A percentile compares a stretch with the other conserved stretches of the same genome.
Evolutionary conservation across 2,797 vertebrate species (phyloP).

Genomic region (Lateolabrax maculatus): DNA sequence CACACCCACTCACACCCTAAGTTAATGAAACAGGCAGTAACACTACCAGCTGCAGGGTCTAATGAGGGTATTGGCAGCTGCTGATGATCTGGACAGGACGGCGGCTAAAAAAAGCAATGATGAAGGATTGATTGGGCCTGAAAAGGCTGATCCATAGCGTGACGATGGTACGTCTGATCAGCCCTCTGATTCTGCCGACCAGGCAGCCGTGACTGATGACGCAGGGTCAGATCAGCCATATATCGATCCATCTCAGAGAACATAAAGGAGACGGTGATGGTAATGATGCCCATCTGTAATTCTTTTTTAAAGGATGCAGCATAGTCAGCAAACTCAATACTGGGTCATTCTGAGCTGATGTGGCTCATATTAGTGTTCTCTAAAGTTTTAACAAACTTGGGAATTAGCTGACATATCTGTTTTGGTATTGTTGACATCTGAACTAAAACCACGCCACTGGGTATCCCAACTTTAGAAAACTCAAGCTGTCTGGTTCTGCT

Average conservation of each 20-base stretch:
- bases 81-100: conserved; percentile 41
- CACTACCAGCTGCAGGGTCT: conserved; percentile 12
- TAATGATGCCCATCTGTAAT: background rate
- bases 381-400: background rate
- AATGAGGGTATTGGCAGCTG: conserved; percentile 40
- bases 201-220: conserved; percentile 8
- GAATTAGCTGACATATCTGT: background rate
- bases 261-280: background rate
- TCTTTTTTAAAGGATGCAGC: background rate
- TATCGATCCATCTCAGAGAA: conserved; percentile 26
- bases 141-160: conserved; percentile 28
- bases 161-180: conserved; percentile 31
- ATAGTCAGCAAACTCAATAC: background rate
- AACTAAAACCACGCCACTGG: background rate
- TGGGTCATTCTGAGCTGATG: background rate
- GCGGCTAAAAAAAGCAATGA: conserved; percentile 39
- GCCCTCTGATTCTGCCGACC: conserved; percentile 8
- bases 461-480: background rate
- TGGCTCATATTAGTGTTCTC: background rate
- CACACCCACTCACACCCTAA: background rate
- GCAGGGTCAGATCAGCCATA: conserved; percentile 6
- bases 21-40: background rate
- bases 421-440: background rate
- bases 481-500: background rate
- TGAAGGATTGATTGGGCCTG: conserved; percentile 49